These are phyloP conservation scores for Metridium senile DNA, from an alignment of 92 coral and sea anemone species.

Conservation along the genomic window DNA sequence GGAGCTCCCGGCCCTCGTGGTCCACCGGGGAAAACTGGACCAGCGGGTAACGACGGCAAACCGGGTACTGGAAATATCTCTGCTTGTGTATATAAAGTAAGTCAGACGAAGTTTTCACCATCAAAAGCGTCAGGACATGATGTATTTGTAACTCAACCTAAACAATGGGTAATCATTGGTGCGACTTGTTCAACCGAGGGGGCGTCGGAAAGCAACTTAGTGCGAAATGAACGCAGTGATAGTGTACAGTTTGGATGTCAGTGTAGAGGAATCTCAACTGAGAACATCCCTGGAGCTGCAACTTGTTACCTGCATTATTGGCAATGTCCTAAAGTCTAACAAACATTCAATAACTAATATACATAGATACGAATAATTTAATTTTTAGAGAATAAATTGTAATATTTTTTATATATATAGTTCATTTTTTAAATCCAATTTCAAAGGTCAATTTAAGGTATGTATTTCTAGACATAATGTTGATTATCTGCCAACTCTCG, in stretches of 20 bases:
- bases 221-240: background rate
- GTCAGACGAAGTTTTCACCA: conserved; percentile 22
- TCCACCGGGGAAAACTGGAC: conserved; percentile 36
- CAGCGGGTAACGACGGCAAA: conserved; percentile 52
- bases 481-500: conserved; percentile 21
- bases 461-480: conserved; percentile 17
- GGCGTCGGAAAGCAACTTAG: conserved; percentile 64
- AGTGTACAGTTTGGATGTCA: conserved; percentile 48
- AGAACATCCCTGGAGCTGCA: conserved; percentile 4
- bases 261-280: conserved; percentile 58
- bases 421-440: background rate
- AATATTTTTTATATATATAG: background rate
- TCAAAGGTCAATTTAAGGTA: conserved; percentile 8
- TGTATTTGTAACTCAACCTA: conserved; percentile 36
- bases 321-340: conserved; percentile 56
- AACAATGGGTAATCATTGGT: conserved; percentile 38
- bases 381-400: background rate
- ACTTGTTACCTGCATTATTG: conserved; percentile 70
- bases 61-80: conserved; percentile 57
- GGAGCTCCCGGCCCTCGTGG: conserved; percentile 71
- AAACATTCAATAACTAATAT: background rate
- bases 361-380: conserved; percentile 12
- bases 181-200: conserved; percentile 69
- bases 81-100: conserved; percentile 30
- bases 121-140: conserved; percentile 20